A percentile compares a stretch with the other conserved stretches of the same genome.
phyloP scores from a whole-genome alignment of 2,797 vertebrate species.

The Macrochelys suwanniensis region DNA sequence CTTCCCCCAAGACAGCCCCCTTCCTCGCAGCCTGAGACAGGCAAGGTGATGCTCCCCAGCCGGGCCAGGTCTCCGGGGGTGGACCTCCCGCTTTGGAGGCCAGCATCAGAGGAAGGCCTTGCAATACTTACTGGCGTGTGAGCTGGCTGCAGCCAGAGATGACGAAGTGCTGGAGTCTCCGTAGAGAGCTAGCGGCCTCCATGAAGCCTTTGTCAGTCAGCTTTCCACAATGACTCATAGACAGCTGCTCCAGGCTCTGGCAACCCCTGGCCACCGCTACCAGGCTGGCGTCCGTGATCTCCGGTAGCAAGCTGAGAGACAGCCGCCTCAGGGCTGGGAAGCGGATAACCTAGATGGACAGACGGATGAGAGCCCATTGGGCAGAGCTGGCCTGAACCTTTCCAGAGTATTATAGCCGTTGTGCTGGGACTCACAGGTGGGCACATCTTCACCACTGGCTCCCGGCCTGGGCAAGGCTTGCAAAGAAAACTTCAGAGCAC shows the following conservation, averaged over 20 bases:
- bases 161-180: conserved; percentile 86
- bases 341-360: conserved; percentile 81
- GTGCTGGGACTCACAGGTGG: neutral
- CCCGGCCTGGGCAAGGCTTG: neutral
- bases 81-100: neutral
- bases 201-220: conserved; percentile 85
- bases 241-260: conserved; percentile 84
- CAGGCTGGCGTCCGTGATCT: conserved; percentile 85
- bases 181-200: conserved; percentile 78
- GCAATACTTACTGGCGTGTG: conserved; percentile 82
- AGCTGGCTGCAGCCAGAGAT: conserved; percentile 86
- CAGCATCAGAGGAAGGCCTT: neutral
- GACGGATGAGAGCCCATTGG: neutral
- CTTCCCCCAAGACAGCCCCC: neutral
- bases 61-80: neutral
- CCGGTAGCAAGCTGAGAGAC: conserved; percentile 85
- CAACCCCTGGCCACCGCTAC: conserved; percentile 83
- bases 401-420: neutral
- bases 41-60: too few relatives aligned
- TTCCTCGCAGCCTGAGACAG: neutral
- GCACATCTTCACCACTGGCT: neutral
- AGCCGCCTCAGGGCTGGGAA: conserved; percentile 85
- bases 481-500: neutral
- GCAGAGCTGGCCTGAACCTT: too few relatives aligned
- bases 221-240: conserved; percentile 84